Base-by-base conservation (phyloP, 2,113 vertebrate species). In the Dicaeum eximium region DNA sequence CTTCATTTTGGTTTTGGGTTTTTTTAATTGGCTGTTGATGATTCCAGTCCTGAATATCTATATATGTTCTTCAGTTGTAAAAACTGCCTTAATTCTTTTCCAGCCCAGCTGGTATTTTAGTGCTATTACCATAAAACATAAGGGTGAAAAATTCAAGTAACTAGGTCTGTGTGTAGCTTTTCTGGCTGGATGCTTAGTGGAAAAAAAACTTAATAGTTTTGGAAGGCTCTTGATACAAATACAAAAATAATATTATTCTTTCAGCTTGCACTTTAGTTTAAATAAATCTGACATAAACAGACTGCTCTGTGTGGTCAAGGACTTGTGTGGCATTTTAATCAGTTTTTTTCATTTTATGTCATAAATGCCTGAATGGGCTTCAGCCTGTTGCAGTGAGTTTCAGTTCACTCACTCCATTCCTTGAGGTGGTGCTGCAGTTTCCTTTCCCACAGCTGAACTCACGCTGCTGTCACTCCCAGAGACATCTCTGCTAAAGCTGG, bases 1-100 rank as follows among this genome's bases (percentile, higher is more conserved):
- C 1, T 75, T 7, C 13, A 7, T 30, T 51, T 11, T 1, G 6
- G 6, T 48, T 69, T 27, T 25, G 14, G 4, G 0, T 2, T 3
- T 48, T 60, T 70, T n/a, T 6, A 66, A 24, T 20, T 54, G 18
- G 16, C 11, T 64, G 3, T 13, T 74, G 27, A 13, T n/a, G 3
- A 6, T 48, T 61, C 5, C 20, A 66, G 11, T 37, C 4, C 24
- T 44, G 16, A 69, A 16, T 61, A 53, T 38, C 18, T 53, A 1
- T n/a, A 10, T 22, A 2, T 12, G 13, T 60, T 71, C 5, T n/a
- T 71, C 23, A 7, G 7, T 23, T 70, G 35, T 2, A 30, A 37
- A 80, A 42, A 6, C n/a, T 86, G 60, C 7, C 11, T 54, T 56
- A 31, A 22, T 79, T 56, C 10, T 27, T 42, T 82, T 37, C 20